Evolutionary conservation across 64 coral and sea anemone genomes (phyloP).

Genomic region (Platygyra sinensis): DNA sequence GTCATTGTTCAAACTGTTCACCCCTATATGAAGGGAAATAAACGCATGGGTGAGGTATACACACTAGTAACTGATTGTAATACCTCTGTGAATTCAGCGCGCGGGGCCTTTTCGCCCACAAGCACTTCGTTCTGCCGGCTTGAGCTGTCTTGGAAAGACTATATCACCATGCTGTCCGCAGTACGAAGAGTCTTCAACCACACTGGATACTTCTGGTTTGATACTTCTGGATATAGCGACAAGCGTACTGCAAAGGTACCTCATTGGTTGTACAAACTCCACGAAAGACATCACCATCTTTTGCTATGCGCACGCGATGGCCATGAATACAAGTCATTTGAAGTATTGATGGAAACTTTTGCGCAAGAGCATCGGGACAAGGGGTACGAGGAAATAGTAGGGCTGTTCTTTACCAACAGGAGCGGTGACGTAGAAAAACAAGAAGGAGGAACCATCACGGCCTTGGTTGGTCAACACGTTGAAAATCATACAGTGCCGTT

Average conservation of each 20-base stretch:
- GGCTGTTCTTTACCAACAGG: too few species aligned
- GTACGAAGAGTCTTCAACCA: constrained; percentile 17
- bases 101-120: constrained; percentile 23
- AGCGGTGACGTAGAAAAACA: too few species aligned
- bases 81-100: constrained; percentile 39
- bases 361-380: too few species aligned
- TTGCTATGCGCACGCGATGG: too few species aligned
- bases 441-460: too few species aligned
- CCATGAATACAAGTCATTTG: too few species aligned
- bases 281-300: neutral
- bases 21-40: neutral
- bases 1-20: constrained; percentile 17
- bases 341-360: too few species aligned
- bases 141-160: constrained; percentile 36
- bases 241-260: neutral
- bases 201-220: constrained; percentile 50
- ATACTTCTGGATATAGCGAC: constrained; percentile 1
- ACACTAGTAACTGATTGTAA: constrained; percentile 42
- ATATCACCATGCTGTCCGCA: constrained; percentile 14
- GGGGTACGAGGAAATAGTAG: too few species aligned
- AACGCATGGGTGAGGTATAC: neutral
- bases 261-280: neutral
- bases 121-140: constrained; percentile 30
- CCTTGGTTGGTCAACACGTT: too few species aligned
- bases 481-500: too few species aligned